Evolutionary conservation across 1,140 invertebrate species (phyloP).

Genomic region (Papilio xuthus): DNA sequence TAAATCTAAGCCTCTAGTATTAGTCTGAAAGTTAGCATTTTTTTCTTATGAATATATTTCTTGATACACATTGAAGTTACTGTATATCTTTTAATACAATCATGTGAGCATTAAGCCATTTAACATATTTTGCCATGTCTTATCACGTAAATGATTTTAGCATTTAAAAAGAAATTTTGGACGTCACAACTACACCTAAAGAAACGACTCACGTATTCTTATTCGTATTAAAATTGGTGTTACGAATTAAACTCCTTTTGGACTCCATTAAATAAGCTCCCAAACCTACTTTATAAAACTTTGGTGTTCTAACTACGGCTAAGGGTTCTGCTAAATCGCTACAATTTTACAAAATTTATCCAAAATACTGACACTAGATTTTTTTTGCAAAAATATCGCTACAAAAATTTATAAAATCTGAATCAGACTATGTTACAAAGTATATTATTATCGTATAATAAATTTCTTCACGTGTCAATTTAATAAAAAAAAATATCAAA

Average conservation of each 20-base stretch:
- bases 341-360: slow-evolving; percentile 68
- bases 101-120: too few species aligned
- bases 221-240: slow-evolving; percentile 24
- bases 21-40: too few species aligned
- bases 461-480: slow-evolving; percentile 44
- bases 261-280: slow-evolving; percentile 70
- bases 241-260: slow-evolving; percentile 28
- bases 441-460: slow-evolving; percentile 52
- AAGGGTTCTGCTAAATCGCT: slow-evolving; percentile 66
- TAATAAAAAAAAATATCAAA: slow-evolving; percentile 68
- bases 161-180: slow-evolving; percentile 43
- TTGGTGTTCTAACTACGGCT: slow-evolving; percentile 79
- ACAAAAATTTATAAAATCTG: slow-evolving; percentile 69
- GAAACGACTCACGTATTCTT: slow-evolving; percentile 40
- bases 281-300: slow-evolving; percentile 67
- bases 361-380: slow-evolving; percentile 75
- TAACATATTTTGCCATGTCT: too few species aligned
- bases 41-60: too few species aligned
- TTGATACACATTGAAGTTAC: too few species aligned
- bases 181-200: slow-evolving; percentile 65
- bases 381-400: slow-evolving; percentile 73
- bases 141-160: neutral
- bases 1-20: too few species aligned
- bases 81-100: too few species aligned
- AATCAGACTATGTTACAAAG: slow-evolving; percentile 56